Evolutionary conservation across 2,797 vertebrate species (phyloP).

Genomic region (Pangasius sanitwongsei): DNA sequence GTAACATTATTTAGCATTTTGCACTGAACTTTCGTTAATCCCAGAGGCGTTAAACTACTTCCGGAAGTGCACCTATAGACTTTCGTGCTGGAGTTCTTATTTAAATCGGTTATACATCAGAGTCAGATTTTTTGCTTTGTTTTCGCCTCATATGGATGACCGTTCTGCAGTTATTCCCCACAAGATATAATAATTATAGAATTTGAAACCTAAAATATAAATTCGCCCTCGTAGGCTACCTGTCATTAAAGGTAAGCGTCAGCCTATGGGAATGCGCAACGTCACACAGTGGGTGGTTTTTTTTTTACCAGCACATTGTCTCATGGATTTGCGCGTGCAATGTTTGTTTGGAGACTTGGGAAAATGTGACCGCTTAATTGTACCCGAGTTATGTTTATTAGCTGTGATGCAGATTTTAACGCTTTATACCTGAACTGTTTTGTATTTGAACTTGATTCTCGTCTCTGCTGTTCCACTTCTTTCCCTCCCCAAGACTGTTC

Average conservation of each 20-base stretch:
- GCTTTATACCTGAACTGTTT: neutral
- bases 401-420: neutral
- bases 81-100: neutral
- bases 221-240: conserved; percentile 35
- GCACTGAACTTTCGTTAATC: conserved; percentile 8
- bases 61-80: conserved; percentile 7
- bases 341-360: neutral
- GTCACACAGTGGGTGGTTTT: conserved; percentile 42
- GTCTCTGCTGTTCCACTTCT: neutral
- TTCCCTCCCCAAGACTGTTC: neutral
- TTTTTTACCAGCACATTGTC: neutral
- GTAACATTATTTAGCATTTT: neutral
- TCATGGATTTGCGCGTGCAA: neutral
- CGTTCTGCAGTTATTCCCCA: neutral
- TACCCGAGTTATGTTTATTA: neutral
- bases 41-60: conserved; percentile 5
- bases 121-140: neutral
- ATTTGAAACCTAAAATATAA: neutral
- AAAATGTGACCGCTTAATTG: neutral
- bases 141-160: neutral
- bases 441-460: neutral
- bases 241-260: conserved; percentile 44
- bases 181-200: neutral
- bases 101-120: neutral
- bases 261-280: conserved; percentile 40